Evolutionary conservation across 2,888 invertebrate genomes (phyloP).

Genomic region (Heteropelma amictum): DNA sequence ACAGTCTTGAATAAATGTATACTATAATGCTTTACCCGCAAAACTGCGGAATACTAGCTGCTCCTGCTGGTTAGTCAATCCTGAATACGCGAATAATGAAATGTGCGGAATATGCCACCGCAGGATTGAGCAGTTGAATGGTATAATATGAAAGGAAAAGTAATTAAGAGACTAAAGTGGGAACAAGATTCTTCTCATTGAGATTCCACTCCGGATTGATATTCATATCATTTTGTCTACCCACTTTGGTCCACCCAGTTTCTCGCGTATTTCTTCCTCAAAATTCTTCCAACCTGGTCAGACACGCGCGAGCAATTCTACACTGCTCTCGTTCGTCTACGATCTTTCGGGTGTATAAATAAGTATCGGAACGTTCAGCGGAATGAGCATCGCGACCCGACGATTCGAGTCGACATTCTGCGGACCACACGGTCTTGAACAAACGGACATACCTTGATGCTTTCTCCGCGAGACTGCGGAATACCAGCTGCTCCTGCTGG

Average conservation of each 20-base stretch:
- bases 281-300: no score
- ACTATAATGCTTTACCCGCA: conserved; percentile 5
- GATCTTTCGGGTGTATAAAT: no score
- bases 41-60: not conserved
- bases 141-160: not conserved
- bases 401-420: conserved; percentile 17
- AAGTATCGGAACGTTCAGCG: no score
- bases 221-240: no score
- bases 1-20: conserved; percentile 20
- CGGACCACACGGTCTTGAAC: not conserved
- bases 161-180: not conserved
- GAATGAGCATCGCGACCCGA: not conserved
- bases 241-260: no score
- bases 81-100: not conserved
- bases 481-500: not conserved
- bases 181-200: no score
- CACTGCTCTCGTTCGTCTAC: no score
- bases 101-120: not conserved
- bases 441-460: conserved; percentile 22
- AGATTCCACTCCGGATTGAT: no score
- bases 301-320: no score
- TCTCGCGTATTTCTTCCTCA: no score
- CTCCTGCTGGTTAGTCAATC: not conserved
- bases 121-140: no score
- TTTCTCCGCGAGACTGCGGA: not conserved